Conservation (phyloP, 1,140 invertebrate species). For the Polypedilum pembai region DNA sequence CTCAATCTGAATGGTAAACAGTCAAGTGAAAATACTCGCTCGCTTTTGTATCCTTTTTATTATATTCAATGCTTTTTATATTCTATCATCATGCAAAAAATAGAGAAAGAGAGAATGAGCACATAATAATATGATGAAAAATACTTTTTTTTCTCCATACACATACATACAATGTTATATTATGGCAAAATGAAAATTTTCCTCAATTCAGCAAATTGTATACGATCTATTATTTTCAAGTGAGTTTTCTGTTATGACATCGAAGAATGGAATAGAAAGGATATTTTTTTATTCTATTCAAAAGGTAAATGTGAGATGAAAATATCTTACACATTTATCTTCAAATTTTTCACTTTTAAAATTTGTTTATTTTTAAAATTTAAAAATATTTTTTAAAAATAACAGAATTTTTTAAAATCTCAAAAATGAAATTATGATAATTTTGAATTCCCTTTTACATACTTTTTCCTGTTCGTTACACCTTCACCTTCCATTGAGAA, state of each 20-base stretch:
- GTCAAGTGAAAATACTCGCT: slow-evolving; percentile 22
- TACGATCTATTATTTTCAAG: background rate
- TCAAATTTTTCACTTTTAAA: no score
- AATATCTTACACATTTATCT: no score
- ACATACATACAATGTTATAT: background rate
- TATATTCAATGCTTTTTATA: background rate
- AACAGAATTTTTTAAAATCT: no score
- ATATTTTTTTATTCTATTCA: background rate
- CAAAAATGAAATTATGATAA: no score
- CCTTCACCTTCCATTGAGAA: no score
- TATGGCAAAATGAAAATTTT: slow-evolving; percentile 4
- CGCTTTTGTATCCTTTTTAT: slow-evolving; percentile 22
- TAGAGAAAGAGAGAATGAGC: background rate
- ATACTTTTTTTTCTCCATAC: background rate
- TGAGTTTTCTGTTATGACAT: slow-evolving; percentile 7
- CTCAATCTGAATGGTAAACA: slow-evolving; percentile 3
- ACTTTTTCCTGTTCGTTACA: no score
- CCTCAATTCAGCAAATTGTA: background rate
- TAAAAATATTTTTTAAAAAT: no score
- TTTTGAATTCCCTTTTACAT: no score
- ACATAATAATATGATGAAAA: slow-evolving; percentile 15
- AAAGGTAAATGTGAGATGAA: no score
- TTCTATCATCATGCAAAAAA: background rate
- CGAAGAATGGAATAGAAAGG: background rate
- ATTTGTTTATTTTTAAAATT: no score